Base-by-base conservation (phyloP, 1,140 invertebrate genomes). In the Ceratosolen solmsi region DNA sequence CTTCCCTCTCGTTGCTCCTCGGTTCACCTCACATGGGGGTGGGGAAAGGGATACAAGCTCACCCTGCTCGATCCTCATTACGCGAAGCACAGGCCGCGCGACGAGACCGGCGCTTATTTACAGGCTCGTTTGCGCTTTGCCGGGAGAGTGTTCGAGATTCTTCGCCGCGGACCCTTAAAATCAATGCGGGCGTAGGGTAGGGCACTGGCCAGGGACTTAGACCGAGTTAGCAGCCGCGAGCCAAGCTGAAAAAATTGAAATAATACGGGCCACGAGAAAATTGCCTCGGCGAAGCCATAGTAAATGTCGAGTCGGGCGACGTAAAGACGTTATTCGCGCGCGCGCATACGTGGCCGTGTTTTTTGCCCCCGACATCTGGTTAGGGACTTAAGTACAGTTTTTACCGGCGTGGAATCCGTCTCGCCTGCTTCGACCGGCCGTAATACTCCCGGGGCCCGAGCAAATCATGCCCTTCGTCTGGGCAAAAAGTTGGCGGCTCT, bases 321-420 rank as follows among this genome's bases (percentile, higher is more conserved):
- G 54, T 80, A 80, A 54, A 73, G 27, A 73, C 36, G 54, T 41
- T 27, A 72, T 46, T 13, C 54, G 13, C 30, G n/a, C 54, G 9
- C 65, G 54, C 38, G 36, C 5, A 33, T 51, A 27, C 65, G 41
- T 17, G 54, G 56, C 72, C 80, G 82, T 77, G 76, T 82, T 83
- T 86, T 73, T 77, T 79, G 75, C 77, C 25, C 38, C 84, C 75
- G 83, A 83, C 83, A 84, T 85, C 84, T 79, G 78, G 65, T 79
- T 72, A 60, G 38, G 51, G 13, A 72, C 22, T 79, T 71, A 75
- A 84, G 83, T 83, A 82, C 68, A 70, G 80, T 84, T 85, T 85
- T 86, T 84, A 81, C 80, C 76, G 75, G 74, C 75, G 75, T 71
- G 77, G 84, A 85, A 83, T 80, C 72, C 73, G 78, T 70, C 74